Base-by-base conservation (phyloP, 2,113 vertebrate species). In the Nansenia antarctica region DNA sequence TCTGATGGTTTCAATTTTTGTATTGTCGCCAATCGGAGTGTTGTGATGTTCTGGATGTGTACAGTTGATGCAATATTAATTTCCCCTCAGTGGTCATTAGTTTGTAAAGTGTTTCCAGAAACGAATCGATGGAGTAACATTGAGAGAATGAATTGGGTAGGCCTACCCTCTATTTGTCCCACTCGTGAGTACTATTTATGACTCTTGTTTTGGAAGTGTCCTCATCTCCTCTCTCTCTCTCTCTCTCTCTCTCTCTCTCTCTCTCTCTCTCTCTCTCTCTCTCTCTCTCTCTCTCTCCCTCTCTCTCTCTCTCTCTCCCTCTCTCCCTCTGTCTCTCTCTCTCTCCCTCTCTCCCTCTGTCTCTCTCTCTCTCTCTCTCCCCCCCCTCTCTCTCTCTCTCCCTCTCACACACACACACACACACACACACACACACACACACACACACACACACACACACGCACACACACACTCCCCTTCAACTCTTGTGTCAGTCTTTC, bases 1-100 rank as follows among this genome's bases (percentile, higher is more conserved):
- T 74, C 80, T 81, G 69, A 74, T 47, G 74, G 39, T 84, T 84
- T 75, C 79, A 59, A 88, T 58, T 82, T 80, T 80, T 78, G 82
- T 76, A 76, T 11, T 71, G 86, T 86, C 81, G 78, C 84, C 86
- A 81, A 83, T 85, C 82, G 84, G 82, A 70, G 84, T 37, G 65
- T 22, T 37, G 65, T 22, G 61, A 29, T n/a, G n/a, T 39, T 67
- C 22, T 47, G n/a, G 66, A 35, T 59, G 85, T 86, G 85, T 87
- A 29, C 85, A 88, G 87, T 91, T 93, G 91, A 94, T 95, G 93
- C 89, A 96, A 95, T 96, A 95, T 96, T 95, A 92, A 94, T 93
- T 87, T 85, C 77, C 81, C 79, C 70, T 84, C 89, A 88, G 91
- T 92, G 85, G 89, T 90, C 95, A 92, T 95, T 94, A 95, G 91